phyloP scores from a whole-genome alignment of 2,888 invertebrate genomes.

The Apodemia mormo region DNA sequence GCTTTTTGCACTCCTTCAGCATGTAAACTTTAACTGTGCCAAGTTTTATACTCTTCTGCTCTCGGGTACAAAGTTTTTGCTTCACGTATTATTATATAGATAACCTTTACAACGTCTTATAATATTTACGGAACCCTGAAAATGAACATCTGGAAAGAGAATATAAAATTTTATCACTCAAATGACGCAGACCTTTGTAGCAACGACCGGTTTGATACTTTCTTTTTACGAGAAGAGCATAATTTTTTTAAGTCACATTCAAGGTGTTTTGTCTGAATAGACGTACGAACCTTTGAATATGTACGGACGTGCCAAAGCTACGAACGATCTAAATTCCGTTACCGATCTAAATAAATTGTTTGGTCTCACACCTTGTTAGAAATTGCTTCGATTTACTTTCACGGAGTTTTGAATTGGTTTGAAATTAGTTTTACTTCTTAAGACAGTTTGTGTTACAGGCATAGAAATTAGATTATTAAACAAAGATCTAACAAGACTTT shows the following conservation, averaged over 20 bases:
- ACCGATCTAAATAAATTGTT: conserved; percentile 16
- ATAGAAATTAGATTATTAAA: background rate
- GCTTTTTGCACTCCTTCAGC: no score
- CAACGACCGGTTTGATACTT: conserved; percentile 19
- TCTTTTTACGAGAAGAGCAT: conserved; percentile 23
- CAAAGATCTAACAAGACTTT: background rate
- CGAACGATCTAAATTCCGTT: conserved; percentile 1
- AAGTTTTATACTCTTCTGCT: no score
- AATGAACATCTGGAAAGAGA: conserved; percentile 40
- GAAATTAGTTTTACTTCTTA: conserved; percentile 2
- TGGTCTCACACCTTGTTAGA: background rate
- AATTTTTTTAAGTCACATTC: conserved; percentile 25
- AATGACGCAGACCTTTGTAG: conserved; percentile 12
- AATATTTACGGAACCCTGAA: background rate
- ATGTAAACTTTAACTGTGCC: no score
- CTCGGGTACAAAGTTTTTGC: no score
- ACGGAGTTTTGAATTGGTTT: background rate
- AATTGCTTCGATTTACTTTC: conserved; percentile 13
- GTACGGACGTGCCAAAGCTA: conserved; percentile 25
- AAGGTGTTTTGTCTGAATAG: conserved; percentile 24
- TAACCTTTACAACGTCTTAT: no score
- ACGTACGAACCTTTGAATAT: conserved; percentile 24
- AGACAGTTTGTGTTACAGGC: background rate
- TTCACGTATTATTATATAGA: no score
- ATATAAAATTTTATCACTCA: conserved; percentile 33